Evolutionary conservation across 1,140 invertebrate species (phyloP).

Genomic region (Mercenaria mercenaria): DNA sequence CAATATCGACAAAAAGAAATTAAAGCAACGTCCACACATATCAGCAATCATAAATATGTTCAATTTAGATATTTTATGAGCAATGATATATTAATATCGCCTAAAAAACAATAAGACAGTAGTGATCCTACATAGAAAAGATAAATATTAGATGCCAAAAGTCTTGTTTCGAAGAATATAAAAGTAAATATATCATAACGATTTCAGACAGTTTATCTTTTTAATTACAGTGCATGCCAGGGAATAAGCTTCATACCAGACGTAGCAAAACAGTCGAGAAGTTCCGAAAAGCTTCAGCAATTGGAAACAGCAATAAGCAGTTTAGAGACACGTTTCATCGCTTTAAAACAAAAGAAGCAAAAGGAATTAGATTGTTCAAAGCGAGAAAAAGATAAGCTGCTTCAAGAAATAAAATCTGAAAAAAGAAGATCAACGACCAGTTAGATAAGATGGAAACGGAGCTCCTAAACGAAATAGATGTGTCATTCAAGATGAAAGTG

Average conservation of each 20-base stretch:
- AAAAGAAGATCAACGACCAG: background rate
- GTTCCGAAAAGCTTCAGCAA: background rate
- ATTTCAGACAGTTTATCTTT: too few species aligned
- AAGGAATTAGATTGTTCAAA: background rate
- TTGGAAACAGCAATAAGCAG: background rate
- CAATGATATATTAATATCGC: too few species aligned
- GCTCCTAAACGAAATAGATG: background rate
- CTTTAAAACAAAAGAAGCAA: background rate
- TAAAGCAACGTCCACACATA: too few species aligned
- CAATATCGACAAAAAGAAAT: too few species aligned
- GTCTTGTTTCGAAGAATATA: too few species aligned
- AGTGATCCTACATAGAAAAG: too few species aligned
- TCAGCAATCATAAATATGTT: too few species aligned
- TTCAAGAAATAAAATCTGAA: background rate
- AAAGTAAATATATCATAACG: too few species aligned
- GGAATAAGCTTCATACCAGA: background rate
- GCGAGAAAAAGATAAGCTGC: background rate
- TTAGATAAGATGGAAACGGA: background rate
- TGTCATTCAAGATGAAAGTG: background rate
- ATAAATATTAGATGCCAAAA: too few species aligned
- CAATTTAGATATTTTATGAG: too few species aligned
- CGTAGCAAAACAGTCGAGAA: background rate
- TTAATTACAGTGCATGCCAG: background rate
- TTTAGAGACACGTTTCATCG: background rate
- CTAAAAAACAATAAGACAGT: too few species aligned